Conservation (phyloP, 2,888 invertebrate species). For the Drepana falcataria region DNA sequence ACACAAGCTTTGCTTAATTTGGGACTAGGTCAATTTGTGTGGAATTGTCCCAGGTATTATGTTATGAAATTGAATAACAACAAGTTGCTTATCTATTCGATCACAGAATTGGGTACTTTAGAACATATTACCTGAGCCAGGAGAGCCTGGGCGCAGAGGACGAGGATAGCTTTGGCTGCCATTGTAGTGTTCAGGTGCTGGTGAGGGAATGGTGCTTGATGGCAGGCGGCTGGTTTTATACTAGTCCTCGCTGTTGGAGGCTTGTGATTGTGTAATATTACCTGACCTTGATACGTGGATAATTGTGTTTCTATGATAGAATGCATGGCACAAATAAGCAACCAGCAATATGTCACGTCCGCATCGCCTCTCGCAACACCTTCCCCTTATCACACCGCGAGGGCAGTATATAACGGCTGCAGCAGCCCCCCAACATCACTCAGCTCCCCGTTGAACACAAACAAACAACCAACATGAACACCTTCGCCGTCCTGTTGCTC, state of each 20-base stretch:
- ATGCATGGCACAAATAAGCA: not conserved
- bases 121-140: constrained; percentile 5
- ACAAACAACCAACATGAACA: constrained; percentile 6
- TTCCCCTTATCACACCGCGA: not conserved
- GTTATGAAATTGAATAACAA: not conserved
- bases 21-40: too few species aligned
- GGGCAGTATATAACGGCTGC: not conserved
- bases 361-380: not conserved
- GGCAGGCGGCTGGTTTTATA: not conserved
- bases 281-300: not conserved
- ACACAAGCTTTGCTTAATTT: too few species aligned
- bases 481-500: constrained; percentile 4
- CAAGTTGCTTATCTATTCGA: not conserved
- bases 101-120: not conserved
- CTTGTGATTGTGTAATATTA: too few species aligned
- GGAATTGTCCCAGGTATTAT: too few species aligned
- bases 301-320: not conserved
- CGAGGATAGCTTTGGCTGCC: constrained; percentile 1
- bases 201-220: not conserved
- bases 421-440: constrained; percentile 2
- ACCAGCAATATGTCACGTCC: not conserved
- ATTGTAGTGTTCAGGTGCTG: not conserved
- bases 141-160: constrained; percentile 8
- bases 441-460: constrained; percentile 1
- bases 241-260: not conserved